Percentiles rank a stretch among this genome's conserved stretches.
Conservation (phyloP, 1,140 invertebrate genomes). For the Brachionus sp. region DNA sequence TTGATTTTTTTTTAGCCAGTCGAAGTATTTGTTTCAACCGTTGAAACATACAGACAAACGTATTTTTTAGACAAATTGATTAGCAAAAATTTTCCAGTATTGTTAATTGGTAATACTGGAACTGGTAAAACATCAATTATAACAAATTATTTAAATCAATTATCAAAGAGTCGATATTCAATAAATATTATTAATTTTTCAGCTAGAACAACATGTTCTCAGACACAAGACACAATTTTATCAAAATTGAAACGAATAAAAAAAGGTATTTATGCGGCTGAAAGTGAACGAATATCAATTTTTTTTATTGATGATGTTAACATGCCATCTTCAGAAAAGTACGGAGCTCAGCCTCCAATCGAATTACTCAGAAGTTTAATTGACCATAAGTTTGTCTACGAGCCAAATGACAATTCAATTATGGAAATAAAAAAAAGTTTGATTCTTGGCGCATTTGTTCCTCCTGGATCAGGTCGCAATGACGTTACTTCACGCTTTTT, state of each 20-base stretch:
- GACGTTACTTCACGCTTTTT: constrained; percentile 57
- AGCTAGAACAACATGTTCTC: constrained; percentile 58
- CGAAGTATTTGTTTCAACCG: background rate
- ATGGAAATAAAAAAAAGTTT: constrained; percentile 55
- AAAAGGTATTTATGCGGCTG: constrained; percentile 57
- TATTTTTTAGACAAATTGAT: constrained; percentile 56
- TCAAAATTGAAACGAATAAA: constrained; percentile 54
- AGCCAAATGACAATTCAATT: constrained; percentile 55
- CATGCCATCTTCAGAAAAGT: constrained; percentile 60
- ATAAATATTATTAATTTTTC: constrained; percentile 60
- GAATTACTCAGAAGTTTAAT: constrained; percentile 59
- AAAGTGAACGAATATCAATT: constrained; percentile 53
- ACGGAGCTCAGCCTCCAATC: constrained; percentile 59
- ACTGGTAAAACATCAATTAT: constrained; percentile 59
- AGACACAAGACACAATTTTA: constrained; percentile 59
- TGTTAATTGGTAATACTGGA: constrained; percentile 57
- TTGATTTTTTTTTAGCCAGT: background rate
- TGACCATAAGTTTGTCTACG: constrained; percentile 54
- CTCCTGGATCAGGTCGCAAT: constrained; percentile 58
- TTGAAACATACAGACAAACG: constrained; percentile 55
- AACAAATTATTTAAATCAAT: constrained; percentile 55
- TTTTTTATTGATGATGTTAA: constrained; percentile 61
- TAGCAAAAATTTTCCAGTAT: constrained; percentile 50
- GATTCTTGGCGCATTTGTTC: constrained; percentile 58
- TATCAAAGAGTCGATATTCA: constrained; percentile 56